phyloP scores from a whole-genome alignment of 2,888 invertebrate genomes.

The Eurois occulta region DNA sequence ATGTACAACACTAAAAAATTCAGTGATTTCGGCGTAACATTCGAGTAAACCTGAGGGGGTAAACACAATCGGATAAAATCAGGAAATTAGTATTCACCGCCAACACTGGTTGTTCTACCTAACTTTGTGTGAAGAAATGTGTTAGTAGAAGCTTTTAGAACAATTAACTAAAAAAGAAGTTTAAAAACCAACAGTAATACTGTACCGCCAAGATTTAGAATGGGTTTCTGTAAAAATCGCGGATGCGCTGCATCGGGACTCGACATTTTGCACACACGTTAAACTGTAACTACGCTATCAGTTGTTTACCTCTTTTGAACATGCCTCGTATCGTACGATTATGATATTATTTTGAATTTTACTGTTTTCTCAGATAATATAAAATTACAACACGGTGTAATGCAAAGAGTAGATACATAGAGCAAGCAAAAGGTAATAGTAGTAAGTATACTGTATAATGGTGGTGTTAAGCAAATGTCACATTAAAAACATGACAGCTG shows the following conservation, averaged over 20 bases:
- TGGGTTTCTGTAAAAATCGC: constrained; percentile 79
- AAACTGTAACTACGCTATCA: constrained; percentile 55
- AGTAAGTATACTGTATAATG: no score
- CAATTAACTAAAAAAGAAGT: not conserved
- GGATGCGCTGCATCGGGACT: constrained; percentile 83
- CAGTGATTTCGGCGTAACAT: not conserved
- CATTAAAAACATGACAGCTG: constrained; percentile 9
- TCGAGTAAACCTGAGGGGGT: not conserved
- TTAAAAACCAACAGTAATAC: constrained; percentile 70
- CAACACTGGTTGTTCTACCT: not conserved
- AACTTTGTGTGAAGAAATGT: not conserved
- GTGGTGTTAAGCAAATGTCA: no score
- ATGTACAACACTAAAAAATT: not conserved
- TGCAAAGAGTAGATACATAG: not conserved
- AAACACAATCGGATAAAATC: not conserved
- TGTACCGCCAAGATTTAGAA: constrained; percentile 77
- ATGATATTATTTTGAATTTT: constrained; percentile 10
- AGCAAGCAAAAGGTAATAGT: no score
- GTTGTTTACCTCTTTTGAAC: constrained; percentile 81
- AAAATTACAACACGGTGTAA: not conserved
- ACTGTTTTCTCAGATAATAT: not conserved
- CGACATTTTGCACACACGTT: constrained; percentile 69
- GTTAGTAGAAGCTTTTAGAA: constrained; percentile 25
- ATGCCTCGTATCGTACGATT: constrained; percentile 66
- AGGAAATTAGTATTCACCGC: not conserved